Conservation (phyloP, 2,113 vertebrate species). For the Pedionomus torquatus region DNA sequence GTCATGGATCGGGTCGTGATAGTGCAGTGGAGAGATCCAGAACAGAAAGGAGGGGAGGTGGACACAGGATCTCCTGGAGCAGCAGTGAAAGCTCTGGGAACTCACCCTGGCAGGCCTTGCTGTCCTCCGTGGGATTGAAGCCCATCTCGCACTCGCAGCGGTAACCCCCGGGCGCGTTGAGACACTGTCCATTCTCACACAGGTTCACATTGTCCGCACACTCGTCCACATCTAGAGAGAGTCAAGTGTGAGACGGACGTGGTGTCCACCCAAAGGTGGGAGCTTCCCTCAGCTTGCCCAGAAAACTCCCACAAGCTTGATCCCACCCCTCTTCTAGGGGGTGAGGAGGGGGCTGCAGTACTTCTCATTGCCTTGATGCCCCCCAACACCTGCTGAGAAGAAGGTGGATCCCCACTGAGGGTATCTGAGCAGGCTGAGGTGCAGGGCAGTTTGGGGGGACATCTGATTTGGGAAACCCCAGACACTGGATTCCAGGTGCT, state of each 20-base stretch:
- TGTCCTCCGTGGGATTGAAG: slow-evolving; percentile 90
- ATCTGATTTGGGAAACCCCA: background rate
- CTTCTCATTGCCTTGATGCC: background rate
- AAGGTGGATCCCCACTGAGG: background rate
- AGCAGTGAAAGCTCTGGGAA: no score
- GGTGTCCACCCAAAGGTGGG: fast-evolving
- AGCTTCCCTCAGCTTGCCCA: background rate
- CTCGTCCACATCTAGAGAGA: slow-evolving; percentile 87
- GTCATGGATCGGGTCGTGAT: background rate
- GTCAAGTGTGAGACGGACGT: background rate
- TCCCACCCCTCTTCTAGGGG: background rate
- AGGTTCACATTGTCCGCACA: slow-evolving; percentile 90
- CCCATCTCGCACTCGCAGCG: slow-evolving; percentile 95
- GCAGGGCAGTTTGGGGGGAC: background rate
- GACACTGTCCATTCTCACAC: slow-evolving; percentile 92
- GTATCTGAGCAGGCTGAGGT: background rate
- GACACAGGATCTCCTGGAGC: background rate
- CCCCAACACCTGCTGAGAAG: background rate
- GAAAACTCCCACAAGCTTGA: background rate
- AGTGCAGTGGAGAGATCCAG: background rate
- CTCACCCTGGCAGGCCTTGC: slow-evolving; percentile 89
- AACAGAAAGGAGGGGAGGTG: background rate
- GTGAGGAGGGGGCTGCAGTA: background rate
- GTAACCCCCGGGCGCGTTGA: slow-evolving; percentile 90
- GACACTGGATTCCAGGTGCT: background rate